Conservation (phyloP, 1,140 invertebrate genomes). For the Atta texana region DNA sequence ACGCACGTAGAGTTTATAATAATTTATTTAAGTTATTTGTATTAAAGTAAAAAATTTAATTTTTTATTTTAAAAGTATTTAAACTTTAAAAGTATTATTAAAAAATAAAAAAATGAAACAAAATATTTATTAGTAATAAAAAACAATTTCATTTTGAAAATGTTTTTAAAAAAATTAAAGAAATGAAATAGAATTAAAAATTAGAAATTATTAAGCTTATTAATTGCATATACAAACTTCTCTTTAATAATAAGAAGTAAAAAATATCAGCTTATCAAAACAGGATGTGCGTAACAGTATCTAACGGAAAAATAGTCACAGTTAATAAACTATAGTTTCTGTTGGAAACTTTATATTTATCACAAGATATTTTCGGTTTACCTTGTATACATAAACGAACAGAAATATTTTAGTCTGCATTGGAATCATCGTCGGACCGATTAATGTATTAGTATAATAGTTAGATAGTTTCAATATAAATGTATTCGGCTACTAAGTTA, state of each 20-base stretch:
- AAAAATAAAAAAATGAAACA: too few relatives aligned
- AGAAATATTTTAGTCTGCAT: too few relatives aligned
- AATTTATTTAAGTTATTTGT: not conserved
- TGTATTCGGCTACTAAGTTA: not conserved
- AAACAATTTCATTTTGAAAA: too few relatives aligned
- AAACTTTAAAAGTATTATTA: too few relatives aligned
- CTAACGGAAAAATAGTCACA: not conserved
- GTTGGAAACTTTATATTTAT: not conserved
- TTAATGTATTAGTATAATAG: not conserved
- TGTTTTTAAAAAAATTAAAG: not conserved
- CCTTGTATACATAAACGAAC: not conserved
- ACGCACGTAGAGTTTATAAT: not conserved
- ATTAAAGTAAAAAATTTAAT: not conserved
- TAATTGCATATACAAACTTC: not conserved
- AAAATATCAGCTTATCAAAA: slow-evolving; percentile 14
- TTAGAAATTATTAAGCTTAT: not conserved
- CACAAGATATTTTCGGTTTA: slow-evolving; percentile 18
- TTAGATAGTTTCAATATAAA: not conserved
- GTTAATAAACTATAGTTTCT: slow-evolving; percentile 6
- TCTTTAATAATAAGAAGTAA: not conserved
- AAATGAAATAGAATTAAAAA: not conserved
- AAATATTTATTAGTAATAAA: too few relatives aligned
- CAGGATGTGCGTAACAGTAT: slow-evolving; percentile 34
- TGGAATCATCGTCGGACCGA: not conserved
- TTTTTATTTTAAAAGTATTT: too few relatives aligned